Evolutionary conservation across 1,140 invertebrate genomes (phyloP).

Genomic region (Pinna nobilis): DNA sequence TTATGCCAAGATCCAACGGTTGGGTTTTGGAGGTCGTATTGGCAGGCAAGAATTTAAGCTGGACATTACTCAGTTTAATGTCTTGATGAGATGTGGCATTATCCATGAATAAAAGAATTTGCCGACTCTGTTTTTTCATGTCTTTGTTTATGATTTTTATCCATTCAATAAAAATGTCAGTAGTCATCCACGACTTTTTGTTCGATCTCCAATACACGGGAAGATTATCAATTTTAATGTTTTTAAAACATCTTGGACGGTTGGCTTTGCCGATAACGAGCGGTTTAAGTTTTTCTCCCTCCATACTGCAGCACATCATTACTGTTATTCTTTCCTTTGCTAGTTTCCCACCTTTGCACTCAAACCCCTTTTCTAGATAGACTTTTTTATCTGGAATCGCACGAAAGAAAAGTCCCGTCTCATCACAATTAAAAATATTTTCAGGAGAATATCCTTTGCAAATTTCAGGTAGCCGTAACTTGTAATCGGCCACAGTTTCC

Average conservation of each 20-base stretch:
- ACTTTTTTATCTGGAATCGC: conserved; percentile 49
- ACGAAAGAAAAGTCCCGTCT: conserved; percentile 52
- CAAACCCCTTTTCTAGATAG: conserved; percentile 18
- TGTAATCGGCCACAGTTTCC: too few relatives aligned
- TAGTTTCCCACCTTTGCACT: conserved; percentile 39
- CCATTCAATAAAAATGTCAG: conserved; percentile 60
- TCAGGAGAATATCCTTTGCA: too few relatives aligned
- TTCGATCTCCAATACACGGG: conserved; percentile 37
- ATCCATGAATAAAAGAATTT: conserved; percentile 51
- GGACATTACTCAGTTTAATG: conserved; percentile 61
- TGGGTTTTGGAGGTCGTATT: conserved; percentile 45
- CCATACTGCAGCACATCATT: conserved; percentile 31
- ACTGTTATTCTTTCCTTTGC: conserved; percentile 52
- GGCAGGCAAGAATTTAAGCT: conserved; percentile 72
- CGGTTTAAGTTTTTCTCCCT: conserved; percentile 52
- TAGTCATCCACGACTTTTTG: conserved; percentile 52
- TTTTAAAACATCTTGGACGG: conserved; percentile 53
- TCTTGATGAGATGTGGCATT: conserved; percentile 55
- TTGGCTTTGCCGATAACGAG: conserved; percentile 46
- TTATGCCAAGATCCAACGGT: conserved; percentile 40
- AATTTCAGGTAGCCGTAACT: too few relatives aligned
- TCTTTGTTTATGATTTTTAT: conserved; percentile 48
- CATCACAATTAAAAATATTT: conserved; percentile 55
- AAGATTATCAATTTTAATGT: conserved; percentile 33
- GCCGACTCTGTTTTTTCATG: conserved; percentile 39